Evolutionary conservation across 2,888 invertebrate genomes (phyloP), one percentile per base, ranked within the genome.

Genomic region (Oxyteleia sp.): DNA sequence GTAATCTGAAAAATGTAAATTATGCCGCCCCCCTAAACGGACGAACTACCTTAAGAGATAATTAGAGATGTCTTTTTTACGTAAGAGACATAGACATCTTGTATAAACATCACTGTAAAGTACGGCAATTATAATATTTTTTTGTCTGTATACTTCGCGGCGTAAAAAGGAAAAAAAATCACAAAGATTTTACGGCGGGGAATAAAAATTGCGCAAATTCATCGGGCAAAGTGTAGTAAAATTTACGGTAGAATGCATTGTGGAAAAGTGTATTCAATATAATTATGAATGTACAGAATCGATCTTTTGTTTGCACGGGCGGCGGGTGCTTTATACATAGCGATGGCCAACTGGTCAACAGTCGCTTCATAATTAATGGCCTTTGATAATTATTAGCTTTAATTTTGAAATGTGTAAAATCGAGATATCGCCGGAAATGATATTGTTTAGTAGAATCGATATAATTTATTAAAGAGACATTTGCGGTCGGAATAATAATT

Each of bases 391-490:
- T 82, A 82, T 82, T 63, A 69, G 75, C 75, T 69, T 82, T 69
- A 82, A 75, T 74, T 75, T 82, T 75, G 71, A 69, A 75, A 75
- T 57, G 55, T 68, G 81, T 75, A 61, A 75, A 75, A 69, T 81
- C 68, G 69, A 74, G 59, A 81, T 75, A 75, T 53, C 23, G 20
- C 41, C 49, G 68, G 74, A 68, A 81, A 68, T 81, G 38, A 68
- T 55, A 81, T 81, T 81, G 75, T 81, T 81, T 81, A 81, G 68
- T 13, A 45, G 61, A 23, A 29, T 1, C 68, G 41, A 53, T 38
- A 18, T 66, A 74, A 74, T 68, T 74, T 61, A 80, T 72, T 63
- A 47, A 61, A 57, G 45, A 49, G 45, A 20, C 26, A 53, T 55
- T 61, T 23, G 38, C 47, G 32, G 47, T n/a, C 29, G 15, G 38